Evolutionary conservation across 2,797 vertebrate species (phyloP).

Genomic region (Tinamus major): DNA sequence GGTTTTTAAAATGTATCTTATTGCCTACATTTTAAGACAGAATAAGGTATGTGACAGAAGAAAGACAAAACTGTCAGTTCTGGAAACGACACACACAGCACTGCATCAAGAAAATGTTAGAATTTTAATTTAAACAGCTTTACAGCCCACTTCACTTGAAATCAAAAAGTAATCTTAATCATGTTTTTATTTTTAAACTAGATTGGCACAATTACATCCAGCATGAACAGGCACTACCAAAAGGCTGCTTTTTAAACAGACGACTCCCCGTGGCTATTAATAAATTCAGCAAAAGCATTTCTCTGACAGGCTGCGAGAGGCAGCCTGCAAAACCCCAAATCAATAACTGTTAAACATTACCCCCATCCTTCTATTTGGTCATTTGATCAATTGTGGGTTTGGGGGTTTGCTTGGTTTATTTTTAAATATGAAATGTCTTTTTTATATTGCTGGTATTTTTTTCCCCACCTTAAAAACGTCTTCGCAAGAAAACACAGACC

Average conservation of each 20-base stretch:
- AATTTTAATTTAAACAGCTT: constrained; percentile 68
- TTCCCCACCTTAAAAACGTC: background rate
- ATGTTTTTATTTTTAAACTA: constrained; percentile 71
- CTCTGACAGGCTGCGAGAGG: background rate
- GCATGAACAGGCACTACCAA: constrained; percentile 53
- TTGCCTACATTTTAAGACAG: constrained; percentile 5
- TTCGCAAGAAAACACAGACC: background rate
- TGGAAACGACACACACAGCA: constrained; percentile 40
- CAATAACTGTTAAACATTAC: background rate
- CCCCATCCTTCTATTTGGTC: constrained; percentile 7
- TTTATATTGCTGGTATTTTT: background rate
- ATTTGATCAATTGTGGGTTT: background rate
- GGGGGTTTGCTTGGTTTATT: background rate
- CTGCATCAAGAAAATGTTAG: constrained; percentile 22
- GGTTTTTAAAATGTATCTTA: constrained; percentile 11
- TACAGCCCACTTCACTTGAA: constrained; percentile 68
- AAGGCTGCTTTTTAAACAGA: constrained; percentile 49
- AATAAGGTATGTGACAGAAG: constrained; percentile 34
- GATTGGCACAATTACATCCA: constrained; percentile 62
- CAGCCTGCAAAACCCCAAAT: background rate
- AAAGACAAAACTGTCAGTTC: constrained; percentile 19
- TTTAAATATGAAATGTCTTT: background rate
- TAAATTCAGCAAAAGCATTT: constrained; percentile 28
- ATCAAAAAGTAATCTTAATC: constrained; percentile 72
- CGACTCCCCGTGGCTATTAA: constrained; percentile 42